Base-by-base conservation (phyloP, 2,797 vertebrate genomes). In the Characodon lateralis region DNA sequence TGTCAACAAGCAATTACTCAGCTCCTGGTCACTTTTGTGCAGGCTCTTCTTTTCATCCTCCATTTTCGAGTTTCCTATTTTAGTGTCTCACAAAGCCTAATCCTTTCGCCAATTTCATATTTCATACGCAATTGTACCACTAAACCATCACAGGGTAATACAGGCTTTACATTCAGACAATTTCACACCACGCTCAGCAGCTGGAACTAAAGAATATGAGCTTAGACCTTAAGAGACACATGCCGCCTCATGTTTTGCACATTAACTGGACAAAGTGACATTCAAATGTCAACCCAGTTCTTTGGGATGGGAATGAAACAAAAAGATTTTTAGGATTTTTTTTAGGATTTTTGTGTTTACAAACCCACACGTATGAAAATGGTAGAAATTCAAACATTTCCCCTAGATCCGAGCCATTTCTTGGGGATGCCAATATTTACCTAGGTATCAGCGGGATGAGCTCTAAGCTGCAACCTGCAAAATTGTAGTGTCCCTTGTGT, bases 101-200 rank as follows among this genome's bases (percentile, higher is more conserved):
- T 90, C 80, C 78, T 77, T 76, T 68, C 71, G 74, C 71, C 85
- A 82, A 71, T 76, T 81, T 73, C 81, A 22, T 73, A 85, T 85
- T 83, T 83, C 70, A 78, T 79, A 78, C 50, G 72, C 80, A 72
- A 77, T 68, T 87, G 76, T 83, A 71, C 76, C 28, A 73, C 76
- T 79, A 53, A 73, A 61, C 69, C 76, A 73, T 79, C 74, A 59
- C 0, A 74, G 59, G 85, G 84, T 74, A 87, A 82, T 76, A 77
- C 53, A 41, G 58, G 39, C 50, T 81, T 81, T 72, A 76, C 79
- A 79, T 87, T 85, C 77, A 26, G 72, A 76, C 82, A 84, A 88
- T 91, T 90, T 90, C 84, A 88, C 89, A 89, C 83, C 80, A 71
- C 3, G 31, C 55, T 83, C 72, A 48, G 77, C 84, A 71, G 85